Conservation (phyloP, 2,797 vertebrate species). For the Peromyscus nudipes region DNA sequence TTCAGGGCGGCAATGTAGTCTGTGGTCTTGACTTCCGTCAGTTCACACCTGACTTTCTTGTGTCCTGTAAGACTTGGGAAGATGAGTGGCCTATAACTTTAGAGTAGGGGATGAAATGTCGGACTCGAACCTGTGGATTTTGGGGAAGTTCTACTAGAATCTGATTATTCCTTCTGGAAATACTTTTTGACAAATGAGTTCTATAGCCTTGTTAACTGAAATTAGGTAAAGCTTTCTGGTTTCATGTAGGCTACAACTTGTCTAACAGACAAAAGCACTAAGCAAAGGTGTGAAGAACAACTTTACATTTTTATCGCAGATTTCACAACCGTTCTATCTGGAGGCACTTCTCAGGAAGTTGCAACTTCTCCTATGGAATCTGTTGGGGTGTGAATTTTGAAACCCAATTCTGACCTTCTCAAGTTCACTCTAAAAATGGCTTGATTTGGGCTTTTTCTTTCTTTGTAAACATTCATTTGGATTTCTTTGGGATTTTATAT, state of each 20-base stretch:
- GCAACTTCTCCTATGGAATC: conserved; percentile 64
- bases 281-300: conserved; percentile 76
- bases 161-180: conserved; percentile 32
- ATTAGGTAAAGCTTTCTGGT: conserved; percentile 54
- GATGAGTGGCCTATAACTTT: neutral
- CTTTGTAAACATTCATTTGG: neutral
- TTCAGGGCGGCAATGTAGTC: neutral
- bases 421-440: conserved; percentile 65
- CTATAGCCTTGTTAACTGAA: neutral
- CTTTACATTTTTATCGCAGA: conserved; percentile 78
- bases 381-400: conserved; percentile 72
- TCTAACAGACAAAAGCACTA: conserved; percentile 69
- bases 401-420: conserved; percentile 67
- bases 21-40: neutral
- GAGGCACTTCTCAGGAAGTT: conserved; percentile 68
- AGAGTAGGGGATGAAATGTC: neutral
- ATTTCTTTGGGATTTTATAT: neutral
- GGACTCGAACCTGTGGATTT: neutral
- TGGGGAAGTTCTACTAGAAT: neutral
- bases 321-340: conserved; percentile 72
- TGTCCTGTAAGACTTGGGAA: neutral
- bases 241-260: conserved; percentile 54
- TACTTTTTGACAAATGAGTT: conserved; percentile 5
- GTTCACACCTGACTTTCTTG: neutral
- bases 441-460: neutral